These are phyloP conservation scores for Bufo gargarizans DNA, from an alignment of 2,113 vertebrate genomes.

Conservation along the genomic window DNA sequence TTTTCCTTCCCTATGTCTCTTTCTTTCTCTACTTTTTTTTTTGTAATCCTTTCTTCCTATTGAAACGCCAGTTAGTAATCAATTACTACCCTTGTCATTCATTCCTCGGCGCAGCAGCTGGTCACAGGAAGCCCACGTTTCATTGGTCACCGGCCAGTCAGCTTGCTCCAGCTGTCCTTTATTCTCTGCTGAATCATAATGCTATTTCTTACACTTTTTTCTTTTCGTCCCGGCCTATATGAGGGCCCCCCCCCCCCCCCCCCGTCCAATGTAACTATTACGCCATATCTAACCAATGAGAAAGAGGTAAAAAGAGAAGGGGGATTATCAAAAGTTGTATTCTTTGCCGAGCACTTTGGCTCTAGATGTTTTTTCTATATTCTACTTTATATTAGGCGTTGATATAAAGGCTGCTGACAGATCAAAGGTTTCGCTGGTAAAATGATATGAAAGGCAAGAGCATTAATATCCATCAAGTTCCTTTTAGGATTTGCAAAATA, in stretches of 20 bases:
- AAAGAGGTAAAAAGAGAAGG: conserved; percentile 25
- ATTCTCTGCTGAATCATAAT: conserved; percentile 77
- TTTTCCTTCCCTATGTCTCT: not conserved
- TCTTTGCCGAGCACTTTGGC: conserved; percentile 43
- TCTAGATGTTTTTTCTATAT: conserved; percentile 64
- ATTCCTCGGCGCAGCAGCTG: conserved; percentile 82
- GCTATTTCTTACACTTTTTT: conserved; percentile 74
- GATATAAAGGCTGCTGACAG: conserved; percentile 81
- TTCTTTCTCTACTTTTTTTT: conserved; percentile 59
- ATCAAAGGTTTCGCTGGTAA: conserved; percentile 86
- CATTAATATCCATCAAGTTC: conserved; percentile 89
- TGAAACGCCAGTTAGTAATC: conserved; percentile 81
- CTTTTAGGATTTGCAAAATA: conserved; percentile 85
- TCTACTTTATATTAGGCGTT: conserved; percentile 77
- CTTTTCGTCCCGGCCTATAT: conserved; percentile 63
- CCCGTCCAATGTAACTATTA: conserved; percentile 68
- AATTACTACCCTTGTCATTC: conserved; percentile 89
- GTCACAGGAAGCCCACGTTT: conserved; percentile 82
- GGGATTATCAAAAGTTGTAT: conserved; percentile 58
- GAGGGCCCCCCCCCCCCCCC: conserved; percentile 71
- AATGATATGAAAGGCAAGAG: conserved; percentile 84
- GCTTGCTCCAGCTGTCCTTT: conserved; percentile 84
- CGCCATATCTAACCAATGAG: conserved; percentile 68
- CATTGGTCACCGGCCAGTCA: conserved; percentile 79
- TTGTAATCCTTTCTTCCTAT: conserved; percentile 74